phyloP scores from a whole-genome alignment of 2,888 invertebrate genomes.

The Scaptomyza parva region DNA sequence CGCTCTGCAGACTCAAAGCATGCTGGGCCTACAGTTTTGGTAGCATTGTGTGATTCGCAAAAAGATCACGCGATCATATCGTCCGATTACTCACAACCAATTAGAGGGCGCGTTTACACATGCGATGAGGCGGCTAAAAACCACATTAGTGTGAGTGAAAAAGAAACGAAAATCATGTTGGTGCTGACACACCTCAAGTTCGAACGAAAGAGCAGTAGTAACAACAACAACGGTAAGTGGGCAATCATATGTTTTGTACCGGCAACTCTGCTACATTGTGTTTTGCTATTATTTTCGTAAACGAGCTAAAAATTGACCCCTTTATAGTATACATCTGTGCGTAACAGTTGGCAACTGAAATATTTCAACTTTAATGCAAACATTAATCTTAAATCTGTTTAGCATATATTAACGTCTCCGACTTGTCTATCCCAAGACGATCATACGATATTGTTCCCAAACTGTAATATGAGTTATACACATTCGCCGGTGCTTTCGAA shows the following conservation, averaged over 20 bases:
- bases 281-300: constrained; percentile 20
- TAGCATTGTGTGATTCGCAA: constrained; percentile 19
- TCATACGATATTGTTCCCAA: constrained; percentile 66
- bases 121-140: constrained; percentile 29
- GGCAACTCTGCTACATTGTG: background rate
- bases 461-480: constrained; percentile 43
- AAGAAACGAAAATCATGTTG: constrained; percentile 41
- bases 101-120: constrained; percentile 42
- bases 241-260: constrained; percentile 18
- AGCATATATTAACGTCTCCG: constrained; percentile 12
- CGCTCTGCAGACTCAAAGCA: constrained; percentile 7
- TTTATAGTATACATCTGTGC: constrained; percentile 5
- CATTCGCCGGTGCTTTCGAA: constrained; percentile 33
- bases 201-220: constrained; percentile 10
- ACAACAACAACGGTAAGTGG: constrained; percentile 20
- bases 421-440: constrained; percentile 37
- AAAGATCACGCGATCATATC: constrained; percentile 76
- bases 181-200: constrained; percentile 46
- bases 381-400: background rate
- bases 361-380: background rate
- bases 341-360: background rate
- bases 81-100: constrained; percentile 72
- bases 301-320: constrained; percentile 10
- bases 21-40: constrained; percentile 50
- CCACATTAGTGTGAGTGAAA: constrained; percentile 14